Evolutionary conservation across 2,113 vertebrate species (phyloP), one percentile per base, ranked within the genome.

Genomic region (Dascyllus trimaculatus): DNA sequence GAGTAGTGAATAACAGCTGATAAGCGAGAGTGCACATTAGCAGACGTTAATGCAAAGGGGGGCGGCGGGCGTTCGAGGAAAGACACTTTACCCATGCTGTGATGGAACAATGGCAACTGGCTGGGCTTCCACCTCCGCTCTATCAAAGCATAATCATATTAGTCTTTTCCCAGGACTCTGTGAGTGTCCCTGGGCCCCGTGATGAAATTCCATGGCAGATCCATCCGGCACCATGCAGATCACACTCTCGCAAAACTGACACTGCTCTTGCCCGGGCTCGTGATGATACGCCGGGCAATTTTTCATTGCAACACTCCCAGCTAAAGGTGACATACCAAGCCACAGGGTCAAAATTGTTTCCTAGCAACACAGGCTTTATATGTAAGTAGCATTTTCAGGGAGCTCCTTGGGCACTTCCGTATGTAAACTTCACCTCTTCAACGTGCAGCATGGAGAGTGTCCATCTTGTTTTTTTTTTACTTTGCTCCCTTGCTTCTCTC

Each of bases 1-100:
- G 52, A 62, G 61, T 22, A 19, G 46, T 22, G 63, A 85, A 84
- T 58, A 84, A 81, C 87, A 87, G 71, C 85, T 83, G 85, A 90
- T 86, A 71, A 79, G 73, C 19, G 19, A 75, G 57, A 56, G 64
- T 58, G 80, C 71, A 54, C 75, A 84, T 71, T 45, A 85, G 51
- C 29, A 35, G 63, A 67, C 22, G 18, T 79, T 58, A 83, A 78
- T 69, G 68, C 60, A 68, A 56, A 49, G 45, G 4, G 43, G 51
- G 18, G 10, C 0, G 4, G 11, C 2, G 3, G 11, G 48, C 40
- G 45, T 71, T 71, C 5, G 13, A 38, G 70, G 72, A 71, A 35
- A 49, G 22, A 84, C 53, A 70, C 40, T 78, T 73, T 62, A 9
- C 43, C 61, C 80, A 71, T 67, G 79, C 75, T 80, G 71, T 45